Conservation (phyloP, 2,888 invertebrate species). For the Dolichopus griseipennis region DNA sequence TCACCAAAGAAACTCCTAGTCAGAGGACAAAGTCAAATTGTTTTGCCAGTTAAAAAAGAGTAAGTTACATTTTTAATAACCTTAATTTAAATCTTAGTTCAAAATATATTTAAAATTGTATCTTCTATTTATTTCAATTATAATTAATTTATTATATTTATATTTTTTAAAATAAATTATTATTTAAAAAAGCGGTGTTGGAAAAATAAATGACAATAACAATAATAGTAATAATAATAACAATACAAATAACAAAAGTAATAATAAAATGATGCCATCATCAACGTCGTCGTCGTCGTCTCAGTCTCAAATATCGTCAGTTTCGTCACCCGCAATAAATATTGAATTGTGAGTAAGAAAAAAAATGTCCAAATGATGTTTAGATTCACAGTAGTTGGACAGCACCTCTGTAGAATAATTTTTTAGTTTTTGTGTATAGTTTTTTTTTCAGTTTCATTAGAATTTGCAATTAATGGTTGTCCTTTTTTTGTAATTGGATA, state of each 20-base stretch:
- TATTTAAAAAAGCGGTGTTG: too few species aligned
- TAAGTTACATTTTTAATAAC: slow-evolving; percentile 33
- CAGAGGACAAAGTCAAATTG: slow-evolving; percentile 38
- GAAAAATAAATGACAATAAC: not conserved
- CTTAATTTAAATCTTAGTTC: too few species aligned
- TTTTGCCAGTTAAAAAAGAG: slow-evolving; percentile 36
- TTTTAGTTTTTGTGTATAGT: too few species aligned
- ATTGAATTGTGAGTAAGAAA: slow-evolving; percentile 22
- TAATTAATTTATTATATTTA: too few species aligned
- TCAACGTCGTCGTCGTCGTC: not conserved
- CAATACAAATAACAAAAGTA: not conserved
- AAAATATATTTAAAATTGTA: too few species aligned
- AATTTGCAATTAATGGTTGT: too few species aligned
- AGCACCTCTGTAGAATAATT: too few species aligned
- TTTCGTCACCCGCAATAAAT: slow-evolving; percentile 15
- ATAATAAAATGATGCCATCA: too few species aligned
- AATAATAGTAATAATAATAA: slow-evolving; percentile 6
- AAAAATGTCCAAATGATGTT: not conserved
- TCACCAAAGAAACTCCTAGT: slow-evolving; percentile 30
- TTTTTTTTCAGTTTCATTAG: too few species aligned
- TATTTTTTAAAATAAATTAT: too few species aligned
- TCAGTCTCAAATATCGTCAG: slow-evolving; percentile 12
- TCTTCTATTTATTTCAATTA: too few species aligned
- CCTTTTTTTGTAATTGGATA: too few species aligned
- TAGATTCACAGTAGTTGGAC: not conserved